Evolutionary conservation across 2,113 vertebrate genomes (phyloP).

Genomic region (Brachyhypopomus gauderio): DNA sequence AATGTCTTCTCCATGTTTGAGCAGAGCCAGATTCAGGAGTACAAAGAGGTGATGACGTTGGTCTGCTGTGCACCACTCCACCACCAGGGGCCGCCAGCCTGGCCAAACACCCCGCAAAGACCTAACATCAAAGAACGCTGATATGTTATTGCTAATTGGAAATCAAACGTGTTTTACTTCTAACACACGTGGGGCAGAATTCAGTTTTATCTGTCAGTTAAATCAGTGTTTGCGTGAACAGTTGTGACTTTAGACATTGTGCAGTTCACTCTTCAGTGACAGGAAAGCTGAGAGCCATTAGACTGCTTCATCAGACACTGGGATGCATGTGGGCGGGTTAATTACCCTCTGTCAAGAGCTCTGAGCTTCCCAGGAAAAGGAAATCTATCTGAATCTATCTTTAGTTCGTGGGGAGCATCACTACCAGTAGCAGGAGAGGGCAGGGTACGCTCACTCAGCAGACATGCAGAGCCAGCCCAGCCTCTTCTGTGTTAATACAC

Average conservation of each 20-base stretch:
- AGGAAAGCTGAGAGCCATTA: too few relatives aligned
- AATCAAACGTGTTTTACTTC: too few relatives aligned
- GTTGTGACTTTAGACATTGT: too few relatives aligned
- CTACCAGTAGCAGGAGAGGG: not conserved
- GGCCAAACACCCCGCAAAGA: not conserved
- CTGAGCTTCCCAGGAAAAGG: slow-evolving; percentile 15
- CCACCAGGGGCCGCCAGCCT: not conserved
- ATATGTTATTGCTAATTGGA: too few relatives aligned
- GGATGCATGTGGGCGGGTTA: not conserved
- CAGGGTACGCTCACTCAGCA: not conserved
- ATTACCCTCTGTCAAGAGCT: not conserved
- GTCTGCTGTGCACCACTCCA: not conserved
- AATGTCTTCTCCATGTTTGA: slow-evolving; percentile 95
- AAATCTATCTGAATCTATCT: slow-evolving; percentile 16
- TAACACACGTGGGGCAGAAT: too few relatives aligned
- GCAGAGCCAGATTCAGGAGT: slow-evolving; percentile 95
- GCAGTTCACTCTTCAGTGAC: too few relatives aligned
- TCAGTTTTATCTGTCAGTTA: too few relatives aligned
- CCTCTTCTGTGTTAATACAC: slow-evolving; percentile 56
- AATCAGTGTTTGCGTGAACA: too few relatives aligned
- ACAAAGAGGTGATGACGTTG: slow-evolving; percentile 84
- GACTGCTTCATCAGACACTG: too few relatives aligned
- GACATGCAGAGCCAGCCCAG: not conserved
- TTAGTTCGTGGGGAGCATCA: not conserved
- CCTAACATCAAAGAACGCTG: too few relatives aligned